These are phyloP conservation scores for Hesperia comma DNA, from an alignment of 2,888 invertebrate species.

Conservation along the genomic window DNA sequence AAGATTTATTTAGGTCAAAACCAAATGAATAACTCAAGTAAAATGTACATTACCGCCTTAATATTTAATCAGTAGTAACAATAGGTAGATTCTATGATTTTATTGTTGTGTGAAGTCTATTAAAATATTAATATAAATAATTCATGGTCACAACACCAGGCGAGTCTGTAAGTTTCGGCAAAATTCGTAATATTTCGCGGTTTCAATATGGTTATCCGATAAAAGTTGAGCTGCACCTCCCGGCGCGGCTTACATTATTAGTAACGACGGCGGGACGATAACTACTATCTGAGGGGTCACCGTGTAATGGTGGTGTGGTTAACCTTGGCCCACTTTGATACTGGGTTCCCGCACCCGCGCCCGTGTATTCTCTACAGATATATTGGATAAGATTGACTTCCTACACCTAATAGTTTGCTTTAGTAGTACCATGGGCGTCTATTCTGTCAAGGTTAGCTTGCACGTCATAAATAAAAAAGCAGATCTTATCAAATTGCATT, in stretches of 20 bases:
- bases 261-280: constrained; percentile 46
- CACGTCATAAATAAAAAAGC: not conserved
- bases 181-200: constrained; percentile 55
- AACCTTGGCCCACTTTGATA: constrained; percentile 78
- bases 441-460: not conserved
- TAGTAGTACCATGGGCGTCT: no score
- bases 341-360: constrained; percentile 47
- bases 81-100: no score
- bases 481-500: no score
- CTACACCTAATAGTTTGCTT: constrained; percentile 45
- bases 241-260: constrained; percentile 44
- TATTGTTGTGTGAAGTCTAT: no score
- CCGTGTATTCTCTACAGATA: constrained; percentile 48
- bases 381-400: constrained; percentile 66
- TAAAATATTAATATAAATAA: not conserved
- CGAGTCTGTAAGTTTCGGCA: constrained; percentile 56
- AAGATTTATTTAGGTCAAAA: no score
- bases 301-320: constrained; percentile 52
- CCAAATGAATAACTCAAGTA: no score
- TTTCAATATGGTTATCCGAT: constrained; percentile 45
- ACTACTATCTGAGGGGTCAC: constrained; percentile 56
- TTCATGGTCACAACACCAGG: constrained; percentile 1
- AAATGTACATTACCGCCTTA: no score
- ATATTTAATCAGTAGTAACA: no score
- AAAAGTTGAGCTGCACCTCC: constrained; percentile 50